phyloP scores from a whole-genome alignment of 2,797 vertebrate genomes.

The Jordanella pulchra region DNA sequence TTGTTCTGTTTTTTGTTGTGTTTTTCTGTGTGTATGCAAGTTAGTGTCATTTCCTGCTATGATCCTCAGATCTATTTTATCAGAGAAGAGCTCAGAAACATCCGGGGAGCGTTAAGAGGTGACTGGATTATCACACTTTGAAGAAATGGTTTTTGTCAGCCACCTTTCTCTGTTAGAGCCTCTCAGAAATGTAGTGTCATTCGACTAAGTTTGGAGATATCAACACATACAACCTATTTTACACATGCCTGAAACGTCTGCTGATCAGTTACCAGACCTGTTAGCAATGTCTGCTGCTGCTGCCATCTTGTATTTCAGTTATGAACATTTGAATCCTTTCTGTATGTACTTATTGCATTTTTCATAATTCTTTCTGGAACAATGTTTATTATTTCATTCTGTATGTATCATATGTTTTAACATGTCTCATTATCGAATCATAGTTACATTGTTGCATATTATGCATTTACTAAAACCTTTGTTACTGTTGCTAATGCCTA shows the following conservation, averaged over 20 bases:
- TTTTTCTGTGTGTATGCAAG: too few species aligned
- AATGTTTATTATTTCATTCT: neutral
- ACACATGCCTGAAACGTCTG: too few species aligned
- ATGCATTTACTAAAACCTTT: too few species aligned
- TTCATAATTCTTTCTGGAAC: too few species aligned
- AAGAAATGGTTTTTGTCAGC: neutral
- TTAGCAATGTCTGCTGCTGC: neutral
- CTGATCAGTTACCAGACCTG: neutral
- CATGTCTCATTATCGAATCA: too few species aligned
- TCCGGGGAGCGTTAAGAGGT: neutral
- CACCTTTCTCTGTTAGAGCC: neutral
- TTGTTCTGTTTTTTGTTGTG: too few species aligned
- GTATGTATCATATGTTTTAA: too few species aligned
- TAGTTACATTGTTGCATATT: too few species aligned
- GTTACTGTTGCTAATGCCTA: neutral
- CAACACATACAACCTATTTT: too few species aligned
- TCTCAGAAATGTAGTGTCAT: neutral
- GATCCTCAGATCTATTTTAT: too few species aligned
- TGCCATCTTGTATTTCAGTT: neutral
- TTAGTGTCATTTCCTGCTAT: too few species aligned
- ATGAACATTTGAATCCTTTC: neutral
- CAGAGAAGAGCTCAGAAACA: neutral
- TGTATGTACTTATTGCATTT: too few species aligned
- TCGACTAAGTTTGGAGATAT: neutral
- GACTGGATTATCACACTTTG: neutral